Evolutionary conservation across 1,140 invertebrate genomes (phyloP), one percentile per base, ranked within the genome.

Genomic region (Sogatella furcifera): DNA sequence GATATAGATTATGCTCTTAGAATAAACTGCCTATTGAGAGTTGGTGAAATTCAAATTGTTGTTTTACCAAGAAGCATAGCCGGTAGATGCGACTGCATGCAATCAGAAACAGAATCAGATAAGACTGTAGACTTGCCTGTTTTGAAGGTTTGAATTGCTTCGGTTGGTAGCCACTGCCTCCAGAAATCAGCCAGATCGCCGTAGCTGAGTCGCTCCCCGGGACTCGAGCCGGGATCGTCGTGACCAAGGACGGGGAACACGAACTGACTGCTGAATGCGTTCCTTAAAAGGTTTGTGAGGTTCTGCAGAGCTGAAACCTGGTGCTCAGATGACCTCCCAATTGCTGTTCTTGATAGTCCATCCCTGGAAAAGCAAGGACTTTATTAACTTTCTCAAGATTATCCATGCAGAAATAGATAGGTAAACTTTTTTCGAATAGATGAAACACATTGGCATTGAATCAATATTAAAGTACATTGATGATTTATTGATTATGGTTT

Each of bases 201-300:
- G 66, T 78, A 81, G 8, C 66, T 61, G 0, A 69, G 65, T 11
- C 57, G 34, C 10, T 65, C 60, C 13, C 65, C 66, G 0, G 60
- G 58, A 43, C 78, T 80, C 8, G 81, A 76, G 1, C 78, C 78
- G 8, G 85, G 83, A 67, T 90, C 88, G 68, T 89, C 85, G 71
- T 89, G 86, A 1, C 89, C 89, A 59, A 91, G 70, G 1, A 87
- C 88, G 3, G 89, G 88, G 68, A 90, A 90, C 22, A 91, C 84
- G 69, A 89, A 90, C 69, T 89, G 85, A 52, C 83, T 85, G 58
- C 82, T 84, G 73, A 91, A 91, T 17, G 87, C 88, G 66, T 81
- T 81, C 22, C 81, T 79, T 56, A 90, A 75, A 44, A 90, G 73
- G 64, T 89, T 83, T 0, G 88, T 90, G 22, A 90, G 80, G 72